Evolutionary conservation across 2,888 invertebrate species (phyloP).

Genomic region (Crossocerus cetratus): DNA sequence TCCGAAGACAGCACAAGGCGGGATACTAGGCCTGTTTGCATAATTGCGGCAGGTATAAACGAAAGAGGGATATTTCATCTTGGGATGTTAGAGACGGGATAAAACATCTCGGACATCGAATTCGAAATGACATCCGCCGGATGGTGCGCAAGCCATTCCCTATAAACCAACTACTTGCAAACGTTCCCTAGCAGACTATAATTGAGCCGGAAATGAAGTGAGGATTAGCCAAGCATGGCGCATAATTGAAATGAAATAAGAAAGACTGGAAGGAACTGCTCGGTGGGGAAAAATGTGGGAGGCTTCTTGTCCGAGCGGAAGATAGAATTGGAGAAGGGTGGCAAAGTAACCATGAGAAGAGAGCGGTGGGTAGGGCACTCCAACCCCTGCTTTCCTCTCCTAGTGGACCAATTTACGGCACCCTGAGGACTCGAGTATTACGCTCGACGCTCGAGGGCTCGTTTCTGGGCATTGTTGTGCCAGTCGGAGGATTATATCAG

Average conservation of each 20-base stretch:
- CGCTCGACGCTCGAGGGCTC: conserved; percentile 63
- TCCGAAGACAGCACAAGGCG: conserved; percentile 21
- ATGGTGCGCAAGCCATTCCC: no score
- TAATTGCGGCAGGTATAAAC: conserved; percentile 40
- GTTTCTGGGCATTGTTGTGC: conserved; percentile 69
- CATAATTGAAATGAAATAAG: conserved; percentile 36
- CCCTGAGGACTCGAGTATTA: conserved; percentile 64
- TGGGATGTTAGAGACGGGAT: conserved; percentile 35
- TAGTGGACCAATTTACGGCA: conserved; percentile 72
- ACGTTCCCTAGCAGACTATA: not conserved
- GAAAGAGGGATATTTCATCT: conserved; percentile 43
- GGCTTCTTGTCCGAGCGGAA: conserved; percentile 38
- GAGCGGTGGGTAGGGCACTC: conserved; percentile 39
- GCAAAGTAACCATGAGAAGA: conserved; percentile 53
- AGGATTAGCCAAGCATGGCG: conserved; percentile 14
- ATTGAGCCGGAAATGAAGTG: not conserved
- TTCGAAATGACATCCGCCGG: no score
- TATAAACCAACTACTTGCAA: not conserved
- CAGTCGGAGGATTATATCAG: conserved; percentile 63
- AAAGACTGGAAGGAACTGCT: conserved; percentile 13
- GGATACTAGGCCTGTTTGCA: conserved; percentile 29
- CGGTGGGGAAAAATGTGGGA: conserved; percentile 39
- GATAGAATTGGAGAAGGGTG: conserved; percentile 52
- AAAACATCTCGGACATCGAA: no score
- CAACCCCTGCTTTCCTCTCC: conserved; percentile 45